These are phyloP conservation scores for Sorex araneus DNA, from an alignment of 2,113 vertebrate genomes.

Conservation along the genomic window DNA sequence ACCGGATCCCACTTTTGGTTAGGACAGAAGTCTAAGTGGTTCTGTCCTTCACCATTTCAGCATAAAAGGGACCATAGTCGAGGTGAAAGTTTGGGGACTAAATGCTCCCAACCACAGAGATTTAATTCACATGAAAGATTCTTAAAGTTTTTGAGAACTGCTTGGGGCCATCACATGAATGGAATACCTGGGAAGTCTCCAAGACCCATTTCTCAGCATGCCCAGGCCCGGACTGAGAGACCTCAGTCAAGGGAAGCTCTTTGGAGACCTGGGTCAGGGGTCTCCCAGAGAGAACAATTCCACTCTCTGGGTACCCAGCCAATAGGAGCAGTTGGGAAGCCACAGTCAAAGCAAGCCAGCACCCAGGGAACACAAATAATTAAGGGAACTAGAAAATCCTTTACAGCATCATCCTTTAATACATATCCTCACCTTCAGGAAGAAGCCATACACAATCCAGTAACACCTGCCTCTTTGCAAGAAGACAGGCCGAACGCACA, in stretches of 20 bases:
- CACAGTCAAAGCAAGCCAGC: not conserved
- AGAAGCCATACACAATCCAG: not conserved
- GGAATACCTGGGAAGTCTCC: conserved; percentile 29
- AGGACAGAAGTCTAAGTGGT: conserved; percentile 43
- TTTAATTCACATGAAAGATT: conserved; percentile 56
- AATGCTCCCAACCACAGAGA: conserved; percentile 59
- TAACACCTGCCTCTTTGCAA: conserved; percentile 9
- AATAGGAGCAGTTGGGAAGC: not conserved
- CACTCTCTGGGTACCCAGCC: not conserved
- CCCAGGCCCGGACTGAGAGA: not conserved
- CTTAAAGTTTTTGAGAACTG: not conserved
- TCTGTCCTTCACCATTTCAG: conserved; percentile 24
- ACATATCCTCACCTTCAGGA: conserved; percentile 5
- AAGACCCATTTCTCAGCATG: not conserved
- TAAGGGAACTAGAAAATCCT: not conserved
- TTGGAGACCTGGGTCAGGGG: not conserved
- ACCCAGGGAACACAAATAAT: not conserved
- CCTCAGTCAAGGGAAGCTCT: not conserved
- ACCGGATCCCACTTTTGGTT: not conserved
- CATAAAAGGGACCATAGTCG: not conserved
- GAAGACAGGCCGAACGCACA: not conserved
- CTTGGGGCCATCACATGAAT: not conserved
- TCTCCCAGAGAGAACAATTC: not conserved
- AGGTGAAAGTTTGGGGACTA: conserved; percentile 16
- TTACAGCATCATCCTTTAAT: not conserved